phyloP scores from a whole-genome alignment of 2,113 vertebrate species.

The Chlorodrepanis virens region DNA sequence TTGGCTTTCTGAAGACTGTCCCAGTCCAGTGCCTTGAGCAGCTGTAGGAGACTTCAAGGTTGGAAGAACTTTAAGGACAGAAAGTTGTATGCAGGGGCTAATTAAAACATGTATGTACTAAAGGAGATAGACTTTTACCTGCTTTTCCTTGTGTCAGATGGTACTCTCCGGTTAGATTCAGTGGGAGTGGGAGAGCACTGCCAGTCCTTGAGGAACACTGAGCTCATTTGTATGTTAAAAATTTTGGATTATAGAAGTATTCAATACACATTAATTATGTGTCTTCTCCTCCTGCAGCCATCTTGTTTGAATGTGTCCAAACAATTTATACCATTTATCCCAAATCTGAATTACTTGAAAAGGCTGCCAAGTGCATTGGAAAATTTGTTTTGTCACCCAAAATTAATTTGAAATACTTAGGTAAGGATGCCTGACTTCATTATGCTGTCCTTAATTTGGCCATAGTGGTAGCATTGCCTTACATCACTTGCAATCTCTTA shows the following conservation, averaged over 20 bases:
- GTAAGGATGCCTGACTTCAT: conserved; percentile 74
- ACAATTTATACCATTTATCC: conserved; percentile 93
- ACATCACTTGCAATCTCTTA: background rate
- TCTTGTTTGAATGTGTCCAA: conserved; percentile 95
- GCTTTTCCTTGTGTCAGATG: background rate
- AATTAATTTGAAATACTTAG: conserved; percentile 97
- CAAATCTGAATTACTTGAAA: conserved; percentile 91
- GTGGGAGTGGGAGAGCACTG: background rate
- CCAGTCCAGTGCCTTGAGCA: background rate
- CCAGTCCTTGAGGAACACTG: background rate
- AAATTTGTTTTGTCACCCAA: conserved; percentile 95
- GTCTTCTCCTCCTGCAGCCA: conserved; percentile 74
- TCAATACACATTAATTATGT: background rate
- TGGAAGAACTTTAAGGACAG: background rate
- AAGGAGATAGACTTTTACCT: background rate
- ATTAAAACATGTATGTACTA: background rate
- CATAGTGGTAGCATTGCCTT: background rate
- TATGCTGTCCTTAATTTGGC: background rate
- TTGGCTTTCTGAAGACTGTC: background rate
- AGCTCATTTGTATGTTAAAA: background rate
- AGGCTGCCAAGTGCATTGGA: conserved; percentile 94
- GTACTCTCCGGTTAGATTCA: background rate
- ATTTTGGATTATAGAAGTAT: background rate
- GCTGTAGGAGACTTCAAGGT: background rate
- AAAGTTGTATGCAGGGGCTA: background rate